Evolutionary conservation across 1,140 invertebrate genomes (phyloP), one percentile per base, ranked within the genome.

Genomic region (Brachionus manjavacas): DNA sequence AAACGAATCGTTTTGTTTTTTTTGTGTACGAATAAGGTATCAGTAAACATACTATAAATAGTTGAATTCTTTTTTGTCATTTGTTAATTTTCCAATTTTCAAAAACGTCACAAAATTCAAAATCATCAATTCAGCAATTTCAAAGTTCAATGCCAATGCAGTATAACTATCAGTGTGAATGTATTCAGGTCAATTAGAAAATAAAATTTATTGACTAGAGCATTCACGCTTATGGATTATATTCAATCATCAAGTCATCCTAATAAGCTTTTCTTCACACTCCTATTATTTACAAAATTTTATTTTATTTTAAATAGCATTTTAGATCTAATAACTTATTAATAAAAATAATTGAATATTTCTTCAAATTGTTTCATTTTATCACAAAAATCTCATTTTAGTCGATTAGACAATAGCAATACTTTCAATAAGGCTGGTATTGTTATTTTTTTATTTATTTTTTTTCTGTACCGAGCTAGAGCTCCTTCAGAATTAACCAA

Each of bases 221-320:
- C 76, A 80, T 80, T 80, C 76, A 80, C 76, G 76, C 76, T 80
- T 80, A 80, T 80, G 23, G 76, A 80, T 64, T 60, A 60, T 72
- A 35, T 72, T 72, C 3, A 72, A 41, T 39, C 68, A 39, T 52
- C 49, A 6, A 0, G 4, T 35, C 6, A 4, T 7, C 7, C 31
- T 2, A 35, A 35, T 35, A 6, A 0, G 1, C 31, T 6, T 35
- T 35, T 6, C 31, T 35, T 35, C 31, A 7, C 4, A 6, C 31
- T 35, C 6, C n/a, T n/a, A 35, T 35, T 6, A 35, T 0, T 0
- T 6, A 35, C 31, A 7, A 35, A 35, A 2, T 35, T 35, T 35
- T 3, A 1, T 35, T 35, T 35, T 3, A 35, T 35, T 35, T 28
- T 2, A 28, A 28, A 6, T 35, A 6, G 7, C 31, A 35, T 35